Evolutionary conservation across 2,797 vertebrate species (phyloP), one percentile per base, ranked within the genome.

Genomic region (Scyliorhinus canicula): DNA sequence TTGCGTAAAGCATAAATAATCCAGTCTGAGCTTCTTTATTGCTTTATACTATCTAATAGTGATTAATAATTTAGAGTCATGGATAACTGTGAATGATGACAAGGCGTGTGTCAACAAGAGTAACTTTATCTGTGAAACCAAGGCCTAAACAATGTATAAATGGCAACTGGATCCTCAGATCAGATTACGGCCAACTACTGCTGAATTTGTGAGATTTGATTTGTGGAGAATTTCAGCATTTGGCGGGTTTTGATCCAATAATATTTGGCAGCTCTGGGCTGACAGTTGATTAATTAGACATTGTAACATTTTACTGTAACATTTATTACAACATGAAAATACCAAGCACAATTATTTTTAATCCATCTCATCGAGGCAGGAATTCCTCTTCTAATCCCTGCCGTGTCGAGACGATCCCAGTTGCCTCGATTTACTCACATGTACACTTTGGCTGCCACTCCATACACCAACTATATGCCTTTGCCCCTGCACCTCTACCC

Each of bases 51-150:
- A 65, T 93, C 40, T 28, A 55, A 50, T 31, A 71, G 14, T 52
- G 28, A n/a, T 77, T 52, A 74, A 94, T 74, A 94, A 91, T 65
- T 91, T 71, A 71, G 93, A 52, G 7, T 74, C 52, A 94, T 94
- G 67, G 69, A 19, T 55, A 94, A 52, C 93, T 74, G 35, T 52
- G 47, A 94, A 74, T 16, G 47, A 74, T 94, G 5, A 71, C 93
- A 71, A 3, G 86, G 60, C 52, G 60, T 16, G 31, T 82, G 79
- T 44, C 40, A 82, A 82, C 21, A 82, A 82, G 4, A 26, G 8
- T 26, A 44, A 24, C 88, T 44, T 63, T 11, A 4, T 65, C 60
- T 60, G 24, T 91, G 60, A 91, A 19, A 65, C 1, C 88, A 65
- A 63, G n/a, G 60, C n/a, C 40, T 91, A 91, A 65, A 65, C n/a